Base-by-base conservation (phyloP, 2,888 invertebrate genomes). In the Trichacis sp. region DNA sequence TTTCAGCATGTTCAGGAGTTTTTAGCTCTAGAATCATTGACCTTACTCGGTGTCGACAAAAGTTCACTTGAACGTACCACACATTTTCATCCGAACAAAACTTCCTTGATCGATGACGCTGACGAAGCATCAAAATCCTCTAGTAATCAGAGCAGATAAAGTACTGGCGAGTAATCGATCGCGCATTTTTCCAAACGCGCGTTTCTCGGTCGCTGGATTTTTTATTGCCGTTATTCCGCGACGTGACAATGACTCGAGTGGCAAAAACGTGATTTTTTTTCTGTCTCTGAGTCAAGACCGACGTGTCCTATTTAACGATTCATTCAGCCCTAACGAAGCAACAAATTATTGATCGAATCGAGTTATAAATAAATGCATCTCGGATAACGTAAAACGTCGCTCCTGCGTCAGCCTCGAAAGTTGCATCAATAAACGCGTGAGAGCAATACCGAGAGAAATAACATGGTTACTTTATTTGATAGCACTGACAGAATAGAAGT, bases 401-500 rank as follows among this genome's bases (percentile, higher is more conserved):
- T n/a, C 11, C 33, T n/a, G n/a, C 33, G 33, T 33, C 33, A 9
- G n/a, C 33, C 33, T 33, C 33, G 33, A 33, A 33, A 33, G 33
- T 33, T 33, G n/a, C n/a, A 33, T 33, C 33, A 33, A 33, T 33
- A 33, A 33, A 9, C 33, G 33, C 33, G 24, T 24, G 24, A 24
- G 24, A 8, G n/a, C n/a, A n/a, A n/a, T n/a, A n/a, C n/a, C n/a
- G n/a, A n/a, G n/a, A n/a, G n/a, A n/a, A n/a, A n/a, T n/a, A n/a
- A n/a, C n/a, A n/a, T n/a, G n/a, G n/a, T n/a, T n/a, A 15, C 15
- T 18, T 33, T 53, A 49, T 48, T 51, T 20, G 58, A 14, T 20
- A n/a, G n/a, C n/a, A n/a, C n/a, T n/a, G n/a, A n/a, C 38, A 63
- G 63, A 24, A 24, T 24, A 55, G 24, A 24, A 87, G 74, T 83